Evolutionary conservation across 2,797 vertebrate genomes (phyloP), one percentile per base, ranked within the genome.

Genomic region (Lepus townsendii): DNA sequence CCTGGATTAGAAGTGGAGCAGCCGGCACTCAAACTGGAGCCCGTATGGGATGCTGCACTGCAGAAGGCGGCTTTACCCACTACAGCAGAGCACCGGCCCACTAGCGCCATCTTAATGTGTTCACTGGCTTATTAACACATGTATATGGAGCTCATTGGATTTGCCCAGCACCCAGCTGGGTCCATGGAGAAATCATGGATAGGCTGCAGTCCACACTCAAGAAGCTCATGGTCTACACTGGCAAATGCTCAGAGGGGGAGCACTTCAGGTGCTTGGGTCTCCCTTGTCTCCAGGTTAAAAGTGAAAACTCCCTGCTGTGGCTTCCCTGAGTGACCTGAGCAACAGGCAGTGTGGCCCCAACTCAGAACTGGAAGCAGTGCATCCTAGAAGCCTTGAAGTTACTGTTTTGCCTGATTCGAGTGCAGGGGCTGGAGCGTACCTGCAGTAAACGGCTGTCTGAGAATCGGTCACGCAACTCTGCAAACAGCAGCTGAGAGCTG

Each of bases 211-310:
- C 35, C 47, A 6, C 3, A 54, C 14, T 66, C 6, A 7, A 47
- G 83, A 10, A 57, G 27, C 22, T 86, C 38, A 1, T 0, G 0
- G 66, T 26, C 50, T 52, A 0, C 57, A 82, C 26, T 0, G 8
- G 22, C 22, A 71, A 57, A 57, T 3, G 0, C 0, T 0, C 20
- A 3, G 32, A 80, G 66, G 26, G 24, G 2, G 32, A 19, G 7
- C 16, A 0, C 16, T 20, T 76, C 0, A 3, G 75, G 0, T 17
- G 10, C 1, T 0, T 4, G 2, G 22, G 57, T 1, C 42, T 1
- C 22, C 13, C 16, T 54, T 26, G 4, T 26, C 35, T 65, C 19
- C 26, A 27, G 63, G 32, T n/a, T 35, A 57, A 73, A 68, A 52
- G 7, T 32, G 19, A 16, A 72, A 35, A 2, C 26, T 20, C 12